Evolutionary conservation across 1,140 invertebrate species (phyloP), one percentile per base, ranked within the genome.

Genomic region (Onthophagus taurus): DNA sequence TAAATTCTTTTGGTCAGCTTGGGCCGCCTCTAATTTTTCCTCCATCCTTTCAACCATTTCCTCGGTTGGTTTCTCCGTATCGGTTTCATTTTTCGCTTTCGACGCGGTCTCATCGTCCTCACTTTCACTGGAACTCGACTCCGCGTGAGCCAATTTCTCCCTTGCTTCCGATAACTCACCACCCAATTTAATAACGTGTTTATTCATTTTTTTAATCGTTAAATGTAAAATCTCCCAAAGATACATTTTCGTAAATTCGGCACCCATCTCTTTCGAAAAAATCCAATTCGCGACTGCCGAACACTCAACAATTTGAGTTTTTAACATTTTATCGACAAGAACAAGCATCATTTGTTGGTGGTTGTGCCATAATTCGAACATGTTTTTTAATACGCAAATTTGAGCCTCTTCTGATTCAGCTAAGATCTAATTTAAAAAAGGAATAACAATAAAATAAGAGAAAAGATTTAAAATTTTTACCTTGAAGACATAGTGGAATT

Each of bases 301-400:
- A 60, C 92, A 96, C 59, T 97, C 91, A 11, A 99, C 83, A 31
- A 99, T 89, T 63, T 97, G 89, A 24, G 92, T 96, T 69, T 98
- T 97, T 3, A 99, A 71, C 70, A 99, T 80, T 70, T 99, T 97
- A 65, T 99, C 94, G 3, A 95, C 85, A 0, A 99, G 70, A 0
- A 98, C 89, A 24, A 85, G 81, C 75, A 99, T 83, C 90, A 98
- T 96, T 74, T 97, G 95, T 56, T 91, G 86, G 69, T 99, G 92
- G 52, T 84, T 78, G 52, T 80, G 79, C 95, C 95, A 99, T 1
- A 97, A 71, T 55, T 94, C 89, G 70, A 84, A 95, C 59, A 97
- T 81, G 63, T 93, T 93, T 51, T 86, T 78, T 34, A 99, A 69
- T 34, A 99, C 82, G 61, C 88, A 91, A 29, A 97, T 87, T 61